A percentile compares a stretch with the other conserved stretches of the same genome.
Evolutionary conservation across 2,113 vertebrate species (phyloP).

Genomic region (Mixornis gularis): DNA sequence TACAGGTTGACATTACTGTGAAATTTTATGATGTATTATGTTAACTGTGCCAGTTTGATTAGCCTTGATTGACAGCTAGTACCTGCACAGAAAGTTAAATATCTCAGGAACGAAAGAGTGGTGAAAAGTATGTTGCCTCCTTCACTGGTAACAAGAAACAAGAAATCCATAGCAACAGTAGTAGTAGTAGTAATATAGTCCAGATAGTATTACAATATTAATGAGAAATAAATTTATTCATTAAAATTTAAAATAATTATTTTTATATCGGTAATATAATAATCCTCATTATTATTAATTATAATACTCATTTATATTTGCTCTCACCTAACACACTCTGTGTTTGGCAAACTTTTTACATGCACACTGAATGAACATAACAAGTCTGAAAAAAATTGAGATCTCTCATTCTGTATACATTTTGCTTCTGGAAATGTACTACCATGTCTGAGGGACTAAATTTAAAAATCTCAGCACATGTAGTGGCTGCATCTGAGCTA

Average conservation of each 20-base stretch:
- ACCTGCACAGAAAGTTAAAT: constrained; percentile 74
- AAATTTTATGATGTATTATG: constrained; percentile 78
- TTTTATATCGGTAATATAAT: neutral
- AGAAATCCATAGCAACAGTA: constrained; percentile 2
- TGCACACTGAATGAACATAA: neutral
- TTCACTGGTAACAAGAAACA: constrained; percentile 45
- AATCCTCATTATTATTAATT: neutral
- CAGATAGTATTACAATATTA: constrained; percentile 6
- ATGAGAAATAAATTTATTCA: neutral
- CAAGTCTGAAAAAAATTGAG: neutral
- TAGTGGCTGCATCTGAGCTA: neutral
- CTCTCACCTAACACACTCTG: neutral
- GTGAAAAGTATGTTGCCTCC: neutral
- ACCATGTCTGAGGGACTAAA: neutral
- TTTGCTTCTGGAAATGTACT: neutral
- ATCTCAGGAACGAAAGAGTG: constrained; percentile 24
- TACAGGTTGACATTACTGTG: constrained; percentile 79
- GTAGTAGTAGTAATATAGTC: neutral
- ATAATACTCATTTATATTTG: neutral
- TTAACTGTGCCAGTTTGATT: constrained; percentile 79
- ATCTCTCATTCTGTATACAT: neutral
- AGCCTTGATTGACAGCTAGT: constrained; percentile 75
- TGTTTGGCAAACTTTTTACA: constrained; percentile 8
- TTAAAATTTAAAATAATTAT: neutral
- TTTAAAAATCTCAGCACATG: constrained; percentile 1